These are phyloP conservation scores for Atherinomorus stipes DNA, from an alignment of 2,113 vertebrate species.

Conservation along the genomic window DNA sequence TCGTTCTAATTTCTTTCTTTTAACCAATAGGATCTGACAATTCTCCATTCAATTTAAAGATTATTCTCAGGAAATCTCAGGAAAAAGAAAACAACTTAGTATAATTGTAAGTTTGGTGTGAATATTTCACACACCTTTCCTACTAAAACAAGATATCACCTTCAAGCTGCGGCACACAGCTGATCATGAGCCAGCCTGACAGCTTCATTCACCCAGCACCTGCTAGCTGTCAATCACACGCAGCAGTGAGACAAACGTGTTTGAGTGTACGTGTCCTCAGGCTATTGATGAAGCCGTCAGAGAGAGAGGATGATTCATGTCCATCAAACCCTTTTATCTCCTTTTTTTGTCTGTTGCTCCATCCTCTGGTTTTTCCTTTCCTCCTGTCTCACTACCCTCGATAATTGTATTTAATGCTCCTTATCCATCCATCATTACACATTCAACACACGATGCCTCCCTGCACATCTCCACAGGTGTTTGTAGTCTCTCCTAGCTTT, in stretches of 20 bases:
- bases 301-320: conserved; percentile 83
- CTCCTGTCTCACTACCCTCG: conserved; percentile 46
- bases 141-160: conserved; percentile 84
- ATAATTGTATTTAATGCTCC: conserved; percentile 54
- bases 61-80: too few relatives aligned
- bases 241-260: conserved; percentile 32
- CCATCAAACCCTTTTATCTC: conserved; percentile 78
- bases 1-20: too few relatives aligned
- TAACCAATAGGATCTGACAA: too few relatives aligned
- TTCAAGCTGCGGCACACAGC: conserved; percentile 74
- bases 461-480: conserved; percentile 75
- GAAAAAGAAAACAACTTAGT: too few relatives aligned
- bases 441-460: conserved; percentile 35
- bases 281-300: conserved; percentile 85
- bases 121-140: conserved; percentile 12
- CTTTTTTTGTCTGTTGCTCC: conserved; percentile 59
- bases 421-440: conserved; percentile 54
- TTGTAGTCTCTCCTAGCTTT: conserved; percentile 66
- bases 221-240: conserved; percentile 87
- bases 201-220: conserved; percentile 86
- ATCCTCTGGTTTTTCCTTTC: conserved; percentile 30
- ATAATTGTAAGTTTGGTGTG: not conserved
- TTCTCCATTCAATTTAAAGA: too few relatives aligned
- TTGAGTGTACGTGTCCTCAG: conserved; percentile 74
- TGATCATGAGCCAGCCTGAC: conserved; percentile 80